Evolutionary conservation across 2,113 vertebrate species (phyloP), one percentile per base, ranked within the genome.

Genomic region (Aviceda subcristata): DNA sequence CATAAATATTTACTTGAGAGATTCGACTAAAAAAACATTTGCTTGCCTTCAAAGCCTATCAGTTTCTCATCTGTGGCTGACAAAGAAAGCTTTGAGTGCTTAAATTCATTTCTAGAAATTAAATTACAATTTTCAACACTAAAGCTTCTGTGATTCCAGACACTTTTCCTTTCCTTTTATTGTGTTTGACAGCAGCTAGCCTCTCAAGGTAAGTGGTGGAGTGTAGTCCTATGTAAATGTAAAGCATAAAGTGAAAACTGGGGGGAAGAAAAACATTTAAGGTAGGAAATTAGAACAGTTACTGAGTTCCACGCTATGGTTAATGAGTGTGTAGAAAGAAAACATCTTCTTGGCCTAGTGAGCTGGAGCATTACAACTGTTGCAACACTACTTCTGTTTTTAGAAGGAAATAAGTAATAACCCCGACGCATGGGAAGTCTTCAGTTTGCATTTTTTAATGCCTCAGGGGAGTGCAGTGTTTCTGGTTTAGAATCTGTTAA

Each of bases 241-340:
- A 90, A 97, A 80, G 87, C 97, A 95, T 95, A 97, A 98, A 98
- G 97, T 98, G 97, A 98, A 97, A 98, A 98, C 96, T 82, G 10
- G 91, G 95, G 94, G 97, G 96, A 98, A 98, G 98, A 96, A 98
- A 98, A 98, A 98, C 98, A 98, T 98, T 97, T 96, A 97, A 97
- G 98, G 96, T 98, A 98, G 98, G 97, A 98, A 98, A 98, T 98
- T 98, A 98, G 98, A 98, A 92, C 97, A 96, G 98, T 98, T 97
- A 98, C 88, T 97, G 97, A 97, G 97, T 98, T 98, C 98, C 97
- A 98, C 96, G 95, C 96, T 96, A 86, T 94, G 92, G 98, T 98
- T 98, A 98, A 98, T 98, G 98, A 98, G 97, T 97, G 97, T 95
- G 95, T 81, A 79, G 96, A 98, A 98, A 98, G 97, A 98, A 98